Evolutionary conservation across 2,113 vertebrate genomes (phyloP), one percentile per base, ranked within the genome.

Genomic region (Poeciliopsis retropinna): DNA sequence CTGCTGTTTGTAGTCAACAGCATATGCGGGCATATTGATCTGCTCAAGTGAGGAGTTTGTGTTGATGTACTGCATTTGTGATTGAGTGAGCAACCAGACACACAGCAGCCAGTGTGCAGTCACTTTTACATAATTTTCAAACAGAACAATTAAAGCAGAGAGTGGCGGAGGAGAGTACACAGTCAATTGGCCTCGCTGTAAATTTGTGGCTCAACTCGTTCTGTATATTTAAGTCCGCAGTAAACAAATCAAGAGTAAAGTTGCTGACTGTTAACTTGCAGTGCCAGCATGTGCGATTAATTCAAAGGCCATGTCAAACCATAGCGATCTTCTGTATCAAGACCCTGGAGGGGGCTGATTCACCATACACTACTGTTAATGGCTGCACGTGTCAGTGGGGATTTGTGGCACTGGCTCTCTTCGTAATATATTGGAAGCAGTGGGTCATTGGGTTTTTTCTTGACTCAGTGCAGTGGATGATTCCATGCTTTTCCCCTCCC

Each of bases 191-290:
- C 66, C 67, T 29, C 22, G 0, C 70, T 71, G 74, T 54, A 75
- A 85, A 93, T 93, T 89, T 88, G 91, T 88, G 88, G 88, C 87
- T 60, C 54, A 7, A 29, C 39, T 85, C 85, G 83, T 83, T 72
- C 79, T 27, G 62, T 89, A 86, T 64, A 81, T 91, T 81, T 83
- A 75, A 83, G 68, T 72, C 82, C 67, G 89, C 88, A 83, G 81
- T 64, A 70, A 87, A 93, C 93, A 95, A 94, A 94, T 94, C 93
- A 92, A 83, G 29, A 62, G 37, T 74, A 91, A 88, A 93, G 86
- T 91, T 93, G 94, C 94, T 95, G 93, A 95, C 91, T 91, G 90
- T 81, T 89, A 88, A 80, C 82, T 76, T 82, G 82, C 74, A 54
- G 72, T 79, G 88, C 85, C 88, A 87, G 81, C 79, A 85, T 78